Evolutionary conservation across 2,888 invertebrate genomes (phyloP).

Genomic region (Andrena bicolor): DNA sequence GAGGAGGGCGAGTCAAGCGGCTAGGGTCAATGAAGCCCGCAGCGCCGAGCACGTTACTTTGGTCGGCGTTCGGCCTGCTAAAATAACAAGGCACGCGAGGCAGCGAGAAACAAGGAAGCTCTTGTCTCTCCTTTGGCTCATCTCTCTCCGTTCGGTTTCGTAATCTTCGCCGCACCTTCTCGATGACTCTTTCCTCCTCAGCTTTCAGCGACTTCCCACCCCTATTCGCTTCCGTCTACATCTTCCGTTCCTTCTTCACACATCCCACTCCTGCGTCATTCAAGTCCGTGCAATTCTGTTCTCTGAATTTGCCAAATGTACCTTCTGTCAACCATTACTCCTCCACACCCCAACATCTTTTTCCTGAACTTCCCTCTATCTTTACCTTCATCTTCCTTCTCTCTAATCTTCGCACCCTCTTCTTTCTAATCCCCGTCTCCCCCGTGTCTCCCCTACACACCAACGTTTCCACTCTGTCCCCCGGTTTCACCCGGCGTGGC

Average conservation of each 20-base stretch:
- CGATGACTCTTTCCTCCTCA: constrained; percentile 3
- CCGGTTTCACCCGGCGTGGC: not conserved
- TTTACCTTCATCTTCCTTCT: not conserved
- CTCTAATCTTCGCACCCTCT: constrained; percentile 25
- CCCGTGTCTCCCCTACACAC: too few species aligned
- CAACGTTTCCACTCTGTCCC: not conserved
- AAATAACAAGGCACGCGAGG: constrained; percentile 76
- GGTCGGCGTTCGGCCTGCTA: constrained; percentile 57
- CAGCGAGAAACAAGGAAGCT: constrained; percentile 75
- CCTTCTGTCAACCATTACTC: too few species aligned
- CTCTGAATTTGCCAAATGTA: too few species aligned
- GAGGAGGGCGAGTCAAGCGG: constrained; percentile 37
- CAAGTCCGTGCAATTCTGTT: too few species aligned
- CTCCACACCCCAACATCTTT: too few species aligned
- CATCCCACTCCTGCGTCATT: not conserved
- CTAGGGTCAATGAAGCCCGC: constrained; percentile 65
- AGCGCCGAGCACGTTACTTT: constrained; percentile 51
- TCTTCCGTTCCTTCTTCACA: not conserved
- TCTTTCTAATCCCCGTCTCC: not conserved
- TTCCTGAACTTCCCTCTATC: too few species aligned
- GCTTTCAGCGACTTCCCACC: not conserved
- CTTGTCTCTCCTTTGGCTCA: constrained; percentile 69
- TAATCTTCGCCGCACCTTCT: constrained; percentile 49
- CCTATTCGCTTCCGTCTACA: not conserved
- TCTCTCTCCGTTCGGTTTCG: constrained; percentile 49